Evolutionary conservation across 1,140 invertebrate species (phyloP), one percentile per base, ranked within the genome.

Genomic region (Anastatus disparis): DNA sequence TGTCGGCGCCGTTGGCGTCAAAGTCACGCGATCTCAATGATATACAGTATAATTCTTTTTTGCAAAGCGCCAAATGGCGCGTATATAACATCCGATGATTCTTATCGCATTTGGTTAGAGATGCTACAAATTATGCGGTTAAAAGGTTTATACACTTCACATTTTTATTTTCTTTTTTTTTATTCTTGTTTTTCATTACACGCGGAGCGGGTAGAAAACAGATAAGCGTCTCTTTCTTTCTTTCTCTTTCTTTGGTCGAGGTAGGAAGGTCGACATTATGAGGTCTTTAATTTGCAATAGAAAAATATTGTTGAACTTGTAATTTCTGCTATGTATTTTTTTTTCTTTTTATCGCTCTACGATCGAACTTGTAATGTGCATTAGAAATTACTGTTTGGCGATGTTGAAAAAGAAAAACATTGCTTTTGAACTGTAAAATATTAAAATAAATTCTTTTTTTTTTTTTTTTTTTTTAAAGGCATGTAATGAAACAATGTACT

Each of bases 71-170:
- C 64, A 56, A 65, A 65, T 65, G 63, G 50, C 52, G 12, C 50
- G 50, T 42, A 9, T 52, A 48, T 22, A 9, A 53, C n/a, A 13
- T 55, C 17, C 20, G 44, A 35, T 9, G 55, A 68, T 68, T 9
- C 48, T 53, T 70, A 68, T 68, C 65, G 7, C n/a, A 7, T 3
- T 1, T 8, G 17, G 22, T n/a, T n/a, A 38, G 15, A 65, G 64
- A 56, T 56, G 64, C 40, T 56, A 67, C 64, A 56, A 56, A 58
- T 67, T 46, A 56, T 67, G 64, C 38, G 50, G 48, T 46, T 46
- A n/a, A n/a, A n/a, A n/a, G n/a, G n/a, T n/a, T n/a, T n/a, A n/a
- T n/a, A 61, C n/a, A 9, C n/a, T 13, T 44, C n/a, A 3, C 42
- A 9, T 44, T 15, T 15, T 44, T 13, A 13, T 44, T 44, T 2